These are phyloP conservation scores for Limonius californicus DNA, from an alignment of 1,140 invertebrate genomes.

Conservation along the genomic window DNA sequence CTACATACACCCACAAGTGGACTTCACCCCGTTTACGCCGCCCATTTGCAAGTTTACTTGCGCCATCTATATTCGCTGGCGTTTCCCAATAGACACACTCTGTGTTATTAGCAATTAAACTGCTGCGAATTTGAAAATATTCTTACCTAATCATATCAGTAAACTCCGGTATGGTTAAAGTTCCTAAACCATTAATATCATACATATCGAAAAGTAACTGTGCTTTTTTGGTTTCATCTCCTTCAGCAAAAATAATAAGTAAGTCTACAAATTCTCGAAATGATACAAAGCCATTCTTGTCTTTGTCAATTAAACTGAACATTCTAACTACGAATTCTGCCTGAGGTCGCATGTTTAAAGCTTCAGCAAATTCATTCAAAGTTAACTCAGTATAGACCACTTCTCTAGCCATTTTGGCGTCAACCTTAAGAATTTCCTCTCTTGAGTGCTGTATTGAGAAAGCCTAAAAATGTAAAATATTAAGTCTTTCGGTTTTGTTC, in stretches of 20 bases:
- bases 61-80: too few species aligned
- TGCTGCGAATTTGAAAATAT: too few species aligned
- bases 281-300: slow-evolving; percentile 62
- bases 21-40: too few species aligned
- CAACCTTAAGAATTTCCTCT: slow-evolving; percentile 46
- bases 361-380: slow-evolving; percentile 58
- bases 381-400: slow-evolving; percentile 54
- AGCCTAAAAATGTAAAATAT: slow-evolving; percentile 35
- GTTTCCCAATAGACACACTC: too few species aligned
- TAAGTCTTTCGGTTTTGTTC: neutral
- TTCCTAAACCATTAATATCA: slow-evolving; percentile 52
- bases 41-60: too few species aligned
- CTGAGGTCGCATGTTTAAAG: slow-evolving; percentile 53
- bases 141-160: slow-evolving; percentile 55
- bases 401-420: slow-evolving; percentile 47
- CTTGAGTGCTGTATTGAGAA: slow-evolving; percentile 48
- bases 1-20: slow-evolving; percentile 2
- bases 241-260: slow-evolving; percentile 60
- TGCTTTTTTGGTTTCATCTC: slow-evolving; percentile 53
- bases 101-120: too few species aligned
- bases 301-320: slow-evolving; percentile 61
- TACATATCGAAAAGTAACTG: slow-evolving; percentile 61
- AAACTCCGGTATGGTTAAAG: slow-evolving; percentile 53
- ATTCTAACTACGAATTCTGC: slow-evolving; percentile 59
- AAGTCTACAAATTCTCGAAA: slow-evolving; percentile 64